phyloP scores from a whole-genome alignment of 2,888 invertebrate species.

The Oligia fasciuncula region DNA sequence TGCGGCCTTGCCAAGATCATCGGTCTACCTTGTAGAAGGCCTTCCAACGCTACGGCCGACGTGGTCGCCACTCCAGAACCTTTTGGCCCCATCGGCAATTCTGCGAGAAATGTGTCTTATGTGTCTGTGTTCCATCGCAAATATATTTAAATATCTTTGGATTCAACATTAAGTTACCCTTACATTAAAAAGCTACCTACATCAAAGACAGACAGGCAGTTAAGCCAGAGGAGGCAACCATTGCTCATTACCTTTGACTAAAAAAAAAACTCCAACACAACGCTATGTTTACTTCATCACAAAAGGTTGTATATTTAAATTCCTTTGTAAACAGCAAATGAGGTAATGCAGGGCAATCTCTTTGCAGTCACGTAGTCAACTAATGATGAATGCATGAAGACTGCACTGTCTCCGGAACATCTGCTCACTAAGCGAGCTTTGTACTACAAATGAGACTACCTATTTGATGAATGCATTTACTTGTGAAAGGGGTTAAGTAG shows the following conservation, averaged over 20 bases:
- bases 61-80: too few species aligned
- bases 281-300: background rate
- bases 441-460: conserved; percentile 17
- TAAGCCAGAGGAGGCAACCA: background rate
- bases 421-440: conserved; percentile 25
- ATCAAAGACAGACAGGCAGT: background rate
- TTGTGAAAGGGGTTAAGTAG: background rate
- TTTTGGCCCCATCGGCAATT: too few species aligned
- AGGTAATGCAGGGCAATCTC: conserved; percentile 39
- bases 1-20: too few species aligned
- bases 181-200: background rate
- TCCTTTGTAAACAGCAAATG: conserved; percentile 55
- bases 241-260: conserved; percentile 22
- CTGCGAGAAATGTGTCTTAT: too few species aligned
- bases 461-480: conserved; percentile 43
- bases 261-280: background rate
- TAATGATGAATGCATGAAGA: conserved; percentile 55
- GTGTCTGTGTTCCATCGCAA: background rate
- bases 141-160: background rate
- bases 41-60: too few species aligned
- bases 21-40: too few species aligned
- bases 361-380: conserved; percentile 57
- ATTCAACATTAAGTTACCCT: background rate
- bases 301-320: conserved; percentile 40
- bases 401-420: conserved; percentile 21